Evolutionary conservation across 2,888 invertebrate species (phyloP), one percentile per base, ranked within the genome.

Genomic region (Ramazzottius varieornatus): DNA sequence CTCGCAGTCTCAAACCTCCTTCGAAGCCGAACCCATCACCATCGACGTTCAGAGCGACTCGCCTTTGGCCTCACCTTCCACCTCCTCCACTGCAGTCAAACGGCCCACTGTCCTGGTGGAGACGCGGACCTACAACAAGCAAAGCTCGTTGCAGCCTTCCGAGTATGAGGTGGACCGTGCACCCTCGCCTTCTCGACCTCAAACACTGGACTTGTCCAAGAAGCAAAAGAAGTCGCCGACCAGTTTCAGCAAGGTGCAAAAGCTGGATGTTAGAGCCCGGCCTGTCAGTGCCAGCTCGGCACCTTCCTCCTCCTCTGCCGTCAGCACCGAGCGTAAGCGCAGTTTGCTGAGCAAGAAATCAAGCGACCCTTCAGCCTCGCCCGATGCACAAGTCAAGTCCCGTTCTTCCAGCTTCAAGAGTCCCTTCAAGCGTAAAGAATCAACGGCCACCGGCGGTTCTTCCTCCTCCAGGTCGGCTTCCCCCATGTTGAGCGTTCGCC

Each of bases 141-240:
- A 54, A 29, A 24, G 24, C 4, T 54, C 54, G 4, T 24, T 54
- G 20, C 54, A 54, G 54, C 20, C 54, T 20, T 8, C 8, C 13
- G 54, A 54, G 54, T 29, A 8, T 4, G 54, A 54, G 4, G 54
- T 29, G 20, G 54, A 54, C 29, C 29, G 54, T 4, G 20, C 29
- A n/a, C 54, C 54, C 4, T 54, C 54, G 4, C 54, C 54, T 24
- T 16, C 20, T 16, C 54, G 54, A 24, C 54, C 54, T n/a, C 8
- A 4, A 24, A 54, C 54, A 13, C 54, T 54, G 16, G 54, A 54
- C 29, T 24, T 54, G 54, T 4, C 54, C n/a, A 54, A 29, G 54
- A 54, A 54, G 54, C 54, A 54, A 29, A 54, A 54, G 54, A 54
- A 54, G 29, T 13, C 54, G 20, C 54, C 54, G 54, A 54, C 54